These are phyloP conservation scores for Drosophila nr. perissopoda DNA, from an alignment of 2,888 invertebrate genomes.

Conservation along the genomic window DNA sequence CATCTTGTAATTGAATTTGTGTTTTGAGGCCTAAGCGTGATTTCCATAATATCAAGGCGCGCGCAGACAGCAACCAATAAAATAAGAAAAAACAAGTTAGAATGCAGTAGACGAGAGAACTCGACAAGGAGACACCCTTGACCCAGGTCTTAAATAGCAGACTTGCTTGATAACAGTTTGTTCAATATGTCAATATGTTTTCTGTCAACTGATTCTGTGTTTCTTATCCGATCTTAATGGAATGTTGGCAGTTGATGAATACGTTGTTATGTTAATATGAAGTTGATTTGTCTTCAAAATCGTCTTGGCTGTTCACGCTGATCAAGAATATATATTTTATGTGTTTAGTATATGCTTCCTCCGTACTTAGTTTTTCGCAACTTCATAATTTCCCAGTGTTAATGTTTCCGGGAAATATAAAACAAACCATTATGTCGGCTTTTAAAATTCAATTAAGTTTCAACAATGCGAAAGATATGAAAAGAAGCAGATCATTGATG, in stretches of 20 bases:
- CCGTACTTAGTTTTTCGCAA: not conserved
- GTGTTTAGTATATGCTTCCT: not conserved
- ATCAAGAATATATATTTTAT: not conserved
- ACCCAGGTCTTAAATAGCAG: not conserved
- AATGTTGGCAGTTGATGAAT: not conserved
- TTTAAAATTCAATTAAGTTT: constrained; percentile 69
- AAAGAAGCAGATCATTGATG: constrained; percentile 47
- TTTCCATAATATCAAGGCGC: constrained; percentile 70
- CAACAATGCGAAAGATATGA: constrained; percentile 47
- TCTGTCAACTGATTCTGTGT: not conserved
- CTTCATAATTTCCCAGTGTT: not conserved
- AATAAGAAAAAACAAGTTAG: not conserved
- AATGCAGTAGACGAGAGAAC: not conserved
- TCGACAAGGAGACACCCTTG: not conserved
- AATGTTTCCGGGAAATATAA: not conserved
- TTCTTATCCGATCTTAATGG: not conserved
- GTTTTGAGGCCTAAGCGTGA: constrained; percentile 32
- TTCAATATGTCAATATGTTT: not conserved
- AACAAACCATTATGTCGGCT: constrained; percentile 43
- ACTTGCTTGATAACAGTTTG: not conserved
- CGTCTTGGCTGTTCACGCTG: not conserved
- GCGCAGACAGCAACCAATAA: not conserved
- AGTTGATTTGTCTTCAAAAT: not conserved
- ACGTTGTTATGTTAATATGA: not conserved
- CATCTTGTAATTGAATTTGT: constrained; percentile 51